A percentile compares a stretch with the other conserved stretches of the same genome.
Evolutionary conservation across 2,888 invertebrate genomes (phyloP).

Genomic region (Mythimna lalbum): DNA sequence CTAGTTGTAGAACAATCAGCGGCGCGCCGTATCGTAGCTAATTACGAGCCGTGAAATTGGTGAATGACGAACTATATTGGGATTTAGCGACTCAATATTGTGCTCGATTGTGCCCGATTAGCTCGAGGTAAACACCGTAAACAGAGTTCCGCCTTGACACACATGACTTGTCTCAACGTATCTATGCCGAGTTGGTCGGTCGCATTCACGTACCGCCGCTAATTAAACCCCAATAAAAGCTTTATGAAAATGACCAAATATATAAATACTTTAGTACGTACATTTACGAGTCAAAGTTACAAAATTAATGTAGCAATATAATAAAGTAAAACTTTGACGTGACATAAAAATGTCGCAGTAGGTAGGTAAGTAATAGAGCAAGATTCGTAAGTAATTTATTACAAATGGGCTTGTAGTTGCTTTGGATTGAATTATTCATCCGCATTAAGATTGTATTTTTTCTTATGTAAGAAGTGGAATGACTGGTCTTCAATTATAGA

Average conservation of each 20-base stretch:
- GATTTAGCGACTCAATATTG: conserved; percentile 74
- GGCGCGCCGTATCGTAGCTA: conserved; percentile 58
- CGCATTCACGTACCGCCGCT: conserved; percentile 77
- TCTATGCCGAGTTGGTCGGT: conserved; percentile 62
- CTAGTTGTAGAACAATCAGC: conserved; percentile 74
- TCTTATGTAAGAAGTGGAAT: not conserved
- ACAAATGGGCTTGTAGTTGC: not conserved
- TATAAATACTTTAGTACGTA: conserved; percentile 64
- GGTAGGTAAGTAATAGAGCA: conserved; percentile 43
- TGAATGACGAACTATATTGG: conserved; percentile 77
- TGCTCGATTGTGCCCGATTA: conserved; percentile 66
- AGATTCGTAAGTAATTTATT: conserved; percentile 45
- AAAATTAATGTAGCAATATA: conserved; percentile 65
- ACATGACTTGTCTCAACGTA: conserved; percentile 66
- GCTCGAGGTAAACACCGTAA: conserved; percentile 65
- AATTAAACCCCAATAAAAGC: conserved; percentile 82
- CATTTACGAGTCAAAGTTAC: conserved; percentile 68
- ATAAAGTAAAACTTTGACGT: conserved; percentile 45
- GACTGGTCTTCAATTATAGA: not conserved
- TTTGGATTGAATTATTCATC: conserved; percentile 11
- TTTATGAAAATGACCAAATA: conserved; percentile 75
- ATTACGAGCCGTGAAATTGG: conserved; percentile 82
- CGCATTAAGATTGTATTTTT: not conserved
- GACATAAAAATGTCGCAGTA: conserved; percentile 46
- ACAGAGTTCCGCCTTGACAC: conserved; percentile 81